Percentiles rank a stretch among this genome's conserved stretches.
phyloP scores from a whole-genome alignment of 2,113 vertebrate species.

The Charina bottae region DNA sequence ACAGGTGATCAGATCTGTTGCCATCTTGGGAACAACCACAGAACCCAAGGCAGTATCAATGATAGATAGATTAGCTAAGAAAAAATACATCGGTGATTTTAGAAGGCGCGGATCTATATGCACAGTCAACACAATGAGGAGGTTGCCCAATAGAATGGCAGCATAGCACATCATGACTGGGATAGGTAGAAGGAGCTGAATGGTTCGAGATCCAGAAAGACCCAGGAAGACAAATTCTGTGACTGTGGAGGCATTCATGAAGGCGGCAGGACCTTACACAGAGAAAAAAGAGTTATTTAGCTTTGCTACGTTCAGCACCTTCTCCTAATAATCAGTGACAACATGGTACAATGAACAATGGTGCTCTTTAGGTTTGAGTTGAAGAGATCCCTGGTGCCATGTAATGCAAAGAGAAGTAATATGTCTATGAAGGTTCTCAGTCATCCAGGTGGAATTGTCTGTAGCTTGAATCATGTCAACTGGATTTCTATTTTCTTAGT shows the following conservation, averaged over 20 bases:
- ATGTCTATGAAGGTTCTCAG: no score
- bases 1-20: neutral
- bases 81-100: constrained; percentile 64
- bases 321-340: neutral
- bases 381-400: neutral
- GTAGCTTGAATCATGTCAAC: no score
- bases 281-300: neutral
- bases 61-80: constrained; percentile 66
- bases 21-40: constrained; percentile 3
- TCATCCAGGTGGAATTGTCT: no score
- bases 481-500: no score
- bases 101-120: neutral
- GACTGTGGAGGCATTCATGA: constrained; percentile 11
- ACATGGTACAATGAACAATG: no score
- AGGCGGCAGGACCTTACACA: neutral
- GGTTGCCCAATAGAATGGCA: constrained; percentile 51
- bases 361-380: neutral
- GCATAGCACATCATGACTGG: neutral
- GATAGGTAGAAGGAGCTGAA: neutral
- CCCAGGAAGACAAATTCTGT: constrained; percentile 16
- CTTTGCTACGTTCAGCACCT: neutral
- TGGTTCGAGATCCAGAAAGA: neutral
- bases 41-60: constrained; percentile 23
- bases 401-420: neutral
- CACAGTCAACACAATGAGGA: constrained; percentile 58